phyloP scores from a whole-genome alignment of 2,113 vertebrate genomes.

The Entelurus aequoreus region DNA sequence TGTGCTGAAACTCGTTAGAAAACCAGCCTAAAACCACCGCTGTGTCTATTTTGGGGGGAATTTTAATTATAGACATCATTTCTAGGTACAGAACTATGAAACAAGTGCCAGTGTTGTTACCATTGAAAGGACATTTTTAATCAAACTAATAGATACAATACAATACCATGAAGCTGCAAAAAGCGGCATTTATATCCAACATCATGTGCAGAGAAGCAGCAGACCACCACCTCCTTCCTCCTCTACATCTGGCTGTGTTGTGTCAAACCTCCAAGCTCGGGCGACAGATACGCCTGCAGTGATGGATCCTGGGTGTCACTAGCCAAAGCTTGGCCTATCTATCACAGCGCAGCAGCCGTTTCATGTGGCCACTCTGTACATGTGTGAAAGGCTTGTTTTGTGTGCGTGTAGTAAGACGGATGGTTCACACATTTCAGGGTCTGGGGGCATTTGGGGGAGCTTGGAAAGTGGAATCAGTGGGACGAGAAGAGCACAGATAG shows the following conservation, averaged over 20 bases:
- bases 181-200: background rate
- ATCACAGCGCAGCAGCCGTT: conserved; percentile 26
- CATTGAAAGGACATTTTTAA: no score
- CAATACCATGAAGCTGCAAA: background rate
- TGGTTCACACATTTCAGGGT: conserved; percentile 33
- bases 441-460: conserved; percentile 44
- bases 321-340: conserved; percentile 47
- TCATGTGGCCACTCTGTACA: conserved; percentile 38
- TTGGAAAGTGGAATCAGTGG: conserved; percentile 35
- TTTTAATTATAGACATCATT: no score
- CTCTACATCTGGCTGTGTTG: conserved; percentile 48
- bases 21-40: no score
- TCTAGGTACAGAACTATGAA: no score
- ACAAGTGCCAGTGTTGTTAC: no score
- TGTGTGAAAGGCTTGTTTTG: conserved; percentile 13
- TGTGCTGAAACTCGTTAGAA: no score
- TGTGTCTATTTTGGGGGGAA: no score
- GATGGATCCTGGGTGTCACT: conserved; percentile 63
- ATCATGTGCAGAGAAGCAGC: conserved; percentile 11
- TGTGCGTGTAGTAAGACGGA: conserved; percentile 23
- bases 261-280: conserved; percentile 44
- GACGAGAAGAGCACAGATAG: conserved; percentile 28
- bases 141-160: no score
- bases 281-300: conserved; percentile 54
- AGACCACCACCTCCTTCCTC: conserved; percentile 5